Percentiles rank a stretch among this genome's conserved stretches.
Conservation (phyloP, 2,888 invertebrate species). For the Pseudococcus viburni region DNA sequence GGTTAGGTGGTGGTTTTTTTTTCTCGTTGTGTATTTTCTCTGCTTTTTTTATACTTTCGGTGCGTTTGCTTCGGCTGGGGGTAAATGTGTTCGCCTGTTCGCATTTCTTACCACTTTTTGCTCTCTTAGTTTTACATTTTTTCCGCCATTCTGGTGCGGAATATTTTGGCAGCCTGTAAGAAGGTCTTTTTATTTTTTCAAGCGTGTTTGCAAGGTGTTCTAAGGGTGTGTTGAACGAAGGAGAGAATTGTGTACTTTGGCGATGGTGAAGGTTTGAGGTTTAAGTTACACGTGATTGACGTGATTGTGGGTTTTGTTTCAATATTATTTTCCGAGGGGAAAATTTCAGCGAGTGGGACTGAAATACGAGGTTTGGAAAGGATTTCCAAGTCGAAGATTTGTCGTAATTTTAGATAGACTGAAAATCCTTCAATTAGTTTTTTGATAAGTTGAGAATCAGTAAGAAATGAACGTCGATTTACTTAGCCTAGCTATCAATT, state of each 20-base stretch:
- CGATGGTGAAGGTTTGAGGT: no score
- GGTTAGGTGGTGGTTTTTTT: constrained; percentile 26
- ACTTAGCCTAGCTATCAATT: no score
- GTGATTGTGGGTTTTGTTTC: no score
- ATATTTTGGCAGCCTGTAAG: constrained; percentile 67
- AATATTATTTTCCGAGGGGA: no score
- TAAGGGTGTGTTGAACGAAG: not conserved
- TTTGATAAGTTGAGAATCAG: no score
- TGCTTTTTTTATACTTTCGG: constrained; percentile 56
- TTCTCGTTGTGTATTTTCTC: not conserved
- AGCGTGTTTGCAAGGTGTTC: not conserved
- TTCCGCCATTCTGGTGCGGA: constrained; percentile 67
- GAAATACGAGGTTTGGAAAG: no score
- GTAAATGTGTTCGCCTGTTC: constrained; percentile 61
- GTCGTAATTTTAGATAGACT: no score
- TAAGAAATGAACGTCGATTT: no score
- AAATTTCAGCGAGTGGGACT: no score
- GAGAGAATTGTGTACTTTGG: not conserved
- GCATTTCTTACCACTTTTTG: constrained; percentile 68
- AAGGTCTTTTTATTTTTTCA: constrained; percentile 2
- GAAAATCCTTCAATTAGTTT: no score
- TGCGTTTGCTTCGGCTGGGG: constrained; percentile 61
- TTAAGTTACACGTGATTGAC: no score
- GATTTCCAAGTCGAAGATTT: no score
- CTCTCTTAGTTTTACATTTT: constrained; percentile 67